phyloP scores from a whole-genome alignment of 2,113 vertebrate species.

The Indicator indicator region DNA sequence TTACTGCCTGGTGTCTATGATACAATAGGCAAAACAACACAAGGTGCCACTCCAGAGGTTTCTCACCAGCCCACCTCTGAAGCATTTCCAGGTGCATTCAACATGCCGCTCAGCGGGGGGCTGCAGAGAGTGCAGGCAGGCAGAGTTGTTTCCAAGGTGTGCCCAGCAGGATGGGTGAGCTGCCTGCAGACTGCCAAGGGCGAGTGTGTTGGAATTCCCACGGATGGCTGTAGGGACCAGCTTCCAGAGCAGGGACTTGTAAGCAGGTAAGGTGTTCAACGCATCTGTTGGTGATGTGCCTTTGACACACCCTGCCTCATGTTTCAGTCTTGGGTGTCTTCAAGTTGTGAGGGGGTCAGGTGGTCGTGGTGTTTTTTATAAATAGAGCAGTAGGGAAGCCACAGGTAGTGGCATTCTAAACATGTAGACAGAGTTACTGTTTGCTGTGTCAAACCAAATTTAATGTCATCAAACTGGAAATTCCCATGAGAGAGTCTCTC shows the following conservation, averaged over 20 bases:
- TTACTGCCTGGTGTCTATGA: background rate
- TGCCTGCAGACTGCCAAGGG: background rate
- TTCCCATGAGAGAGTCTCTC: background rate
- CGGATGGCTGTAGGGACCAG: background rate
- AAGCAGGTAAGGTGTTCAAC: background rate
- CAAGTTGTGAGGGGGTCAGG: background rate
- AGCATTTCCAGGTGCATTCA: background rate
- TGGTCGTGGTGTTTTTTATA: background rate
- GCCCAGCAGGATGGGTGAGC: background rate
- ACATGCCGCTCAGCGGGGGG: background rate
- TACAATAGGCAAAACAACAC: background rate
- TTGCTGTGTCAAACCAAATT: background rate
- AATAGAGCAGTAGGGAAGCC: background rate
- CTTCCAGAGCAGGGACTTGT: background rate
- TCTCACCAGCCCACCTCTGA: background rate
- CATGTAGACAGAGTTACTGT: background rate
- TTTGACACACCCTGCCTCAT: background rate
- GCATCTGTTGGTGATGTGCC: background rate
- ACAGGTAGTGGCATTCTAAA: background rate
- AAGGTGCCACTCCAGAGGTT: background rate
- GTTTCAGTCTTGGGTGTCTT: background rate
- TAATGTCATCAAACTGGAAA: background rate
- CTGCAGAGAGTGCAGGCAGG: accelerated
- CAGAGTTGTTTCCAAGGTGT: background rate
- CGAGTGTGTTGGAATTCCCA: background rate